Evolutionary conservation across 2,888 invertebrate species (phyloP), one percentile per base, ranked within the genome.

Genomic region (Dendrolimus pini): DNA sequence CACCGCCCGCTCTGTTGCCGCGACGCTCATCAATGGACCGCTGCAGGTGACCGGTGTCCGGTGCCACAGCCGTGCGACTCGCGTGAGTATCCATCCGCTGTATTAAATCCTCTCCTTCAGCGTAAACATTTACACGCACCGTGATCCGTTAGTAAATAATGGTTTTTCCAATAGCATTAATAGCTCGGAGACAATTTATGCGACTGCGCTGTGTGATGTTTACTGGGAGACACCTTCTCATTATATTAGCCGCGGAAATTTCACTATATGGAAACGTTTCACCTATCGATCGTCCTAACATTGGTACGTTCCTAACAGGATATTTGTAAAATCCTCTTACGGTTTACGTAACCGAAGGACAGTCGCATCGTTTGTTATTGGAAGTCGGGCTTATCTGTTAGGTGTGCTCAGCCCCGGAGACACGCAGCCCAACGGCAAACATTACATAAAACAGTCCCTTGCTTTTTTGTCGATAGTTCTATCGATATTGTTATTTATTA

Each of bases 301-400:
- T 67, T 69, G 61, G 63, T 61, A 61, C 59, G 66, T 68, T 73
- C 72, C 60, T 67, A 66, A 70, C 62, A 63, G 71, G 78, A 83
- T 79, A 80, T 84, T 84, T 81, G 75, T 78, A 75, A 85, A 83
- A 80, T 75, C 72, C 70, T 71, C 67, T 69, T 70, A 71, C 62
- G 72, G 80, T 88, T 88, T 89, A 89, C 86, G 86, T 86, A 86
- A 88, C 75, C 79, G 75, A 75, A 78, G 78, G 80, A 78, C 72
- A 66, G 68, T 69, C 65, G 70, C 68, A 68, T 70, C 71, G 69
- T 78, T 78, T 82, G 77, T 82, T 80, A 74, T 78, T 75, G 71
- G 72, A 69, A 72, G 74, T 68, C 68, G 66, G 67, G 66, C 67
- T 74, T 80, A 78, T 80, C 80, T 72, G 62, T 64, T 66, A 73